A percentile compares a stretch with the other conserved stretches of the same genome.
phyloP scores from a whole-genome alignment of 2,797 vertebrate genomes.

The Neopelma chrysocephalum region DNA sequence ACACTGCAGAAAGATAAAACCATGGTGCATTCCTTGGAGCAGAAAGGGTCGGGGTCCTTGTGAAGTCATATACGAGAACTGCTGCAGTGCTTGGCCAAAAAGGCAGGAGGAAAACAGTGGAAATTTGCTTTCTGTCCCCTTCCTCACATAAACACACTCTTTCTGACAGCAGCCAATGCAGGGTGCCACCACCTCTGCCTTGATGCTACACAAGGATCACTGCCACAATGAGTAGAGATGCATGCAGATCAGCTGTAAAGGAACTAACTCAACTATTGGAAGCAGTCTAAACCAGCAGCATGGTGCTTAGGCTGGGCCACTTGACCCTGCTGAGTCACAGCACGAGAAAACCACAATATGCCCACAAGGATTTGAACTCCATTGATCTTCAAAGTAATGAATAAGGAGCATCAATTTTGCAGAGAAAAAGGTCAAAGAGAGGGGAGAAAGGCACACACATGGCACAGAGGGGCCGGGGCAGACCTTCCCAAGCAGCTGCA shows the following conservation, averaged over 20 bases:
- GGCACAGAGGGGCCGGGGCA: background rate
- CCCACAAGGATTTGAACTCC: background rate
- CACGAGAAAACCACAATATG: background rate
- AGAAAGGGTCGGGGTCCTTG: background rate
- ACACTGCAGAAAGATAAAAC: background rate
- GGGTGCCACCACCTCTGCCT: background rate
- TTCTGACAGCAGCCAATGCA: background rate
- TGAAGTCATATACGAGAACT: background rate
- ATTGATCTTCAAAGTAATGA: background rate
- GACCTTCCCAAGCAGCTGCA: background rate
- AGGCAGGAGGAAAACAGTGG: background rate
- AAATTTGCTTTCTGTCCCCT: background rate
- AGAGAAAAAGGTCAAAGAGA: background rate
- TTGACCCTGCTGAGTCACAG: background rate
- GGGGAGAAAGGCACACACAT: background rate
- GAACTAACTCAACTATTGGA: background rate
- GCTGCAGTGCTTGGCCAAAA: background rate
- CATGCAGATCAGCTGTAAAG: background rate
- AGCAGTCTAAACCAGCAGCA: background rate
- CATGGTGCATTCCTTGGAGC: background rate
- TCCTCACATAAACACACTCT: background rate
- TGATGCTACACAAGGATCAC: background rate
- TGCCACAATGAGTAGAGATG: fast-evolving
- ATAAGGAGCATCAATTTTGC: background rate
- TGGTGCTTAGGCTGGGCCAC: background rate